A percentile compares a stretch with the other conserved stretches of the same genome.
These are phyloP conservation scores for Rhodophaea formosa DNA, from an alignment of 2,888 invertebrate genomes.

Conservation along the genomic window DNA sequence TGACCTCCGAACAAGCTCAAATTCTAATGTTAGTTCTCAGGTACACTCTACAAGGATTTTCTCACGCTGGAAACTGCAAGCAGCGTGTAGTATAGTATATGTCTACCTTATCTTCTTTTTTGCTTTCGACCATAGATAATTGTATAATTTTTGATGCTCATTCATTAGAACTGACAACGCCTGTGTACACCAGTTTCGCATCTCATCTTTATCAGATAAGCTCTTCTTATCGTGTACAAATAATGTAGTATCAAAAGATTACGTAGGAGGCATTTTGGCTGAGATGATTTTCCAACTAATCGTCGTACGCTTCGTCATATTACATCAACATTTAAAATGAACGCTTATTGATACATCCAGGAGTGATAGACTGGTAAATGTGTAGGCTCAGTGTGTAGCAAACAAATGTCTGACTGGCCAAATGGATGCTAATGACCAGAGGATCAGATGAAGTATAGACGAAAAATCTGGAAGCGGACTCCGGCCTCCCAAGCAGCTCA, in stretches of 20 bases:
- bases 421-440: no score
- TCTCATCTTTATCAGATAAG: conserved; percentile 19
- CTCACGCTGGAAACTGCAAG: neutral
- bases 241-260: conserved; percentile 2
- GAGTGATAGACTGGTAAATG: no score
- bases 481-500: no score
- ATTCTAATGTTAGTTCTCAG: neutral
- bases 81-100: neutral
- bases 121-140: neutral
- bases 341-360: no score
- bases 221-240: conserved; percentile 19
- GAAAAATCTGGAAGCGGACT: no score
- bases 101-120: neutral
- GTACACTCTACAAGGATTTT: neutral
- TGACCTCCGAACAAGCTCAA: no score
- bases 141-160: no score
- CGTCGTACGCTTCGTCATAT: no score
- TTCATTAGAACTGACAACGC: conserved; percentile 6
- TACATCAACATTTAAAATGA: no score
- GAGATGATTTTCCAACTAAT: neutral
- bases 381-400: no score
- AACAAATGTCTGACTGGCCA: no score
- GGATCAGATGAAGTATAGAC: no score
- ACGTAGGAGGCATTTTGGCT: neutral
- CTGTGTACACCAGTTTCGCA: neutral